Evolutionary conservation across 2,113 vertebrate genomes (phyloP).

Genomic region (Columba janthina): DNA sequence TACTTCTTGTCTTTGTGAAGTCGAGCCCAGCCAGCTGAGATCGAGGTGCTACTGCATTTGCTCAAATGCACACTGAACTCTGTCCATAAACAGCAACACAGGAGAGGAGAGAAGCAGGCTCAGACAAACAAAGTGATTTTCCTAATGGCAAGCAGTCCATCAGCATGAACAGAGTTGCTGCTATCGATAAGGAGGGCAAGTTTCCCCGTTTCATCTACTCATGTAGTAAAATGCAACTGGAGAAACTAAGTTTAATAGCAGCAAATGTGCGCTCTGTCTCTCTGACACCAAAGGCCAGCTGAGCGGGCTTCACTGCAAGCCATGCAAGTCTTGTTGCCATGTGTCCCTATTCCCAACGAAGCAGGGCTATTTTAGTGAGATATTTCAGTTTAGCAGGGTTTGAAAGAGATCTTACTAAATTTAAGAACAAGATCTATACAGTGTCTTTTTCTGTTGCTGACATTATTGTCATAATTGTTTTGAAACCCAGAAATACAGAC

Average conservation of each 20-base stretch:
- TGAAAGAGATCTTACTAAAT: background rate
- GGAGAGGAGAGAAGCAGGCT: background rate
- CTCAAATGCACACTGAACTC: background rate
- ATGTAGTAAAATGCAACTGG: background rate
- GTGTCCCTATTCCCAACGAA: background rate
- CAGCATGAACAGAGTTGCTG: background rate
- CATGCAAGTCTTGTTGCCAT: background rate
- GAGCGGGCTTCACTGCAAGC: background rate
- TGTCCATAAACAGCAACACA: background rate
- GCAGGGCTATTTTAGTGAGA: background rate
- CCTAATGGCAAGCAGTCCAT: background rate
- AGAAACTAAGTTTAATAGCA: background rate
- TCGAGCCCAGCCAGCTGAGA: background rate
- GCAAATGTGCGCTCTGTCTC: fast-evolving
- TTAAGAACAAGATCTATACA: background rate
- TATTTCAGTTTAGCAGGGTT: background rate
- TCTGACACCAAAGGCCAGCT: background rate
- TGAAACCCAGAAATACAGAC: background rate
- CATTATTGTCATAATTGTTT: background rate
- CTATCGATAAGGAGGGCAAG: background rate
- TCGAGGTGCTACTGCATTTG: background rate
- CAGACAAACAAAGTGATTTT: background rate
- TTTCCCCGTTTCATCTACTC: background rate
- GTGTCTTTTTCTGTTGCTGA: background rate
- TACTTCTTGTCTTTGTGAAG: background rate